phyloP scores from a whole-genome alignment of 2,797 vertebrate genomes.

The Anomalospiza imberbis region DNA sequence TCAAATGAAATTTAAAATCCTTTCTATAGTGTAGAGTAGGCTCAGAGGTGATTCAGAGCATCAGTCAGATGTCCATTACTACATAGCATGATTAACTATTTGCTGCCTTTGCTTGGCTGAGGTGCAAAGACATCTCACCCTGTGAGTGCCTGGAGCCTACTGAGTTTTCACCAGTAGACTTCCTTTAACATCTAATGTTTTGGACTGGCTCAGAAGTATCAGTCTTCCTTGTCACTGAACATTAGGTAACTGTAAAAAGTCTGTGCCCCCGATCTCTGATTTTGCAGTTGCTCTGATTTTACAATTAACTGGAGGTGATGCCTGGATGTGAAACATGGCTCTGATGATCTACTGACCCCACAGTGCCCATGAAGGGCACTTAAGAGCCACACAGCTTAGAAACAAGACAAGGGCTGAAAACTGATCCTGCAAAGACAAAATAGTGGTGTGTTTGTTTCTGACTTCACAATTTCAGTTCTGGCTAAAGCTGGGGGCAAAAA shows the following conservation, averaged over 20 bases:
- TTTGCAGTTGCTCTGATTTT: not conserved
- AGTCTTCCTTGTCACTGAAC: not conserved
- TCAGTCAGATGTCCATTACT: not conserved
- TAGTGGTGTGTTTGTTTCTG: not conserved
- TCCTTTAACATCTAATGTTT: not conserved
- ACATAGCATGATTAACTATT: not conserved
- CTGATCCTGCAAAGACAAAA: not conserved
- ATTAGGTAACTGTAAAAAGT: not conserved
- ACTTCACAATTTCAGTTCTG: not conserved
- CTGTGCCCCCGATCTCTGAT: not conserved
- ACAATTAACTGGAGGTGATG: not conserved
- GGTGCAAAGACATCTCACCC: not conserved
- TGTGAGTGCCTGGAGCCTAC: not conserved
- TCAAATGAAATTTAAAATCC: not conserved
- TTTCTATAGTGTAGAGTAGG: not conserved
- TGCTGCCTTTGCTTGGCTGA: not conserved
- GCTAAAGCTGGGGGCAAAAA: not conserved
- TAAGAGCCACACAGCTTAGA: not conserved
- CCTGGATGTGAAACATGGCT: not conserved
- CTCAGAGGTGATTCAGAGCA: not conserved
- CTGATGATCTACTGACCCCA: not conserved
- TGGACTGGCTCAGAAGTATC: not conserved
- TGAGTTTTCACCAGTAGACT: not conserved
- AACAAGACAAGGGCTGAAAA: not conserved
- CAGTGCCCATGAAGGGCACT: not conserved